Evolutionary conservation across 2,113 vertebrate genomes (phyloP).

Genomic region (Melanocharis versteri): DNA sequence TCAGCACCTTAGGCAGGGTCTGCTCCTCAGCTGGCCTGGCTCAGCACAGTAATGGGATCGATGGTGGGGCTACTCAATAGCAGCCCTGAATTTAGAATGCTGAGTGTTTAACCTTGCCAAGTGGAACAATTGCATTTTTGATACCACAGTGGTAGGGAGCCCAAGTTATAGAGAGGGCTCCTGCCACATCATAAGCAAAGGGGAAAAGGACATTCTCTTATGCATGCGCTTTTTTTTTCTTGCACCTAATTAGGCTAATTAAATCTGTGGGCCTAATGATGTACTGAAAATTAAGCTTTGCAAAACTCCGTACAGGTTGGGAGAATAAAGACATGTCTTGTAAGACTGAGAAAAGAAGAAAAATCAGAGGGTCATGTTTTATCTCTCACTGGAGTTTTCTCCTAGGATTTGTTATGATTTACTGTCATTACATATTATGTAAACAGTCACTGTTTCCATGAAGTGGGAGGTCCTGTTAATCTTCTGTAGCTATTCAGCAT

Average conservation of each 20-base stretch:
- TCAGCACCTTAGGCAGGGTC: background rate
- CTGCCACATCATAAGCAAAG: background rate
- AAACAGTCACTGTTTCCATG: constrained; percentile 67
- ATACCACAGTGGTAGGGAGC: background rate
- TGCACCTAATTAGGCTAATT: background rate
- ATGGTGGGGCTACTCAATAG: background rate
- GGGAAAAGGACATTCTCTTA: background rate
- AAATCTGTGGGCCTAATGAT: background rate
- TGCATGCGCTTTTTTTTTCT: background rate
- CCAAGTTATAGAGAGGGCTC: background rate
- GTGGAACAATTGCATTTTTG: background rate
- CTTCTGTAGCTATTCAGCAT: constrained; percentile 35
- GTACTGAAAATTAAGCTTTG: background rate
- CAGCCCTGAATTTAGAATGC: background rate
- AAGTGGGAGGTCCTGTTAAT: constrained; percentile 54
- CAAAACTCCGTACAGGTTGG: background rate
- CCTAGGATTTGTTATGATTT: constrained; percentile 63
- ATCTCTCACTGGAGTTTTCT: constrained; percentile 55
- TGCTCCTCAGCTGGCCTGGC: constrained; percentile 18
- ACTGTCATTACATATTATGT: constrained; percentile 54
- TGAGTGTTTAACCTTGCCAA: background rate
- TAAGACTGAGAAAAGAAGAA: constrained; percentile 28
- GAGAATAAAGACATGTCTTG: background rate
- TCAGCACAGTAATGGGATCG: background rate
- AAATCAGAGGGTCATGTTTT: constrained; percentile 46